Base-by-base conservation (phyloP, 2,113 vertebrate genomes). In the Nematolebias whitei region DNA sequence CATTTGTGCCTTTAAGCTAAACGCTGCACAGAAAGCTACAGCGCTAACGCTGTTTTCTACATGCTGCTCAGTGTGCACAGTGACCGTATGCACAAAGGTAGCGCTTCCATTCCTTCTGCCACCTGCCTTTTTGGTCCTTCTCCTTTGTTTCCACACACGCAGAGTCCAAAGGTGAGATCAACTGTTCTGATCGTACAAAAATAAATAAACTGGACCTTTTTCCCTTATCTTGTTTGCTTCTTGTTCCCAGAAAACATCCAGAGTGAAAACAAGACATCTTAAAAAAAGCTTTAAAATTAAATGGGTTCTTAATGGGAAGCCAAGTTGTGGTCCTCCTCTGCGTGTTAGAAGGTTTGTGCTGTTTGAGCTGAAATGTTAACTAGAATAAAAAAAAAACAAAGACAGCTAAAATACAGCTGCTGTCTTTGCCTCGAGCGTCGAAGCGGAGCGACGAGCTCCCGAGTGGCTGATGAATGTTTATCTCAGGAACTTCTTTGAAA, bases 1-100 rank as follows among this genome's bases (percentile, higher is more conserved):
- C 76, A 56, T 82, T 85, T 85, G 78, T 63, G 85, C 83, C 79
- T 79, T 61, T 10, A 74, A 64, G 79, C 50, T 53, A 68, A 80
- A 85, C 68, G 73, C 63, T 78, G 71, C 55, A 74, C 72, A 80
- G 53, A 35, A 57, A 43, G 66, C 54, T 81, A 75, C 72, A 45
- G 23, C 82, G 43, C 68, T 0, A 35, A 9, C 32, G 32, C 57
- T 52, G 24, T 26, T 59, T 70, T 84, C 73, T 88, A 88, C 79
- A 85, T 63, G 52, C 80, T 68, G 73, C 76, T 66, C 44, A 22
- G 58, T 12, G 45, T 53, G 74, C 67, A 71, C 40, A 6, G 44
- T 68, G 62, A 66, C 63, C 39, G 38, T 71, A 77, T 63, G 56
- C 44, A 76, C 69, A 71, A 43, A 64, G 56, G 29, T 60, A 64